Conservation (phyloP, 2,113 vertebrate species). For the Thomomys bottae region DNA sequence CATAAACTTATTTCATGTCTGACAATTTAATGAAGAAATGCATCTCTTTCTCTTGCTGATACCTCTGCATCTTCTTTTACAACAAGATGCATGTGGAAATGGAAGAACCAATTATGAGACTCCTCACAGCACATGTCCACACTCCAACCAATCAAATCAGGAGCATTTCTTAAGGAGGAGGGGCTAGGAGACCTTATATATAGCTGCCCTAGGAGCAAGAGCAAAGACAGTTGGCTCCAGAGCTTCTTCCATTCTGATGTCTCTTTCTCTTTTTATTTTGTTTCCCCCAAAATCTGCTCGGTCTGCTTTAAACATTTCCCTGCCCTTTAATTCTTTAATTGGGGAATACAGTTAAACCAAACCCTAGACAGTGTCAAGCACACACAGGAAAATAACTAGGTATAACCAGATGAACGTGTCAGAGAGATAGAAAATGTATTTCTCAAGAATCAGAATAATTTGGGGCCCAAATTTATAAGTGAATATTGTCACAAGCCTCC, state of each 20-base stretch:
- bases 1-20: fast-evolving
- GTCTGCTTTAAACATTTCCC: no score
- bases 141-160: no score
- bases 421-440: neutral
- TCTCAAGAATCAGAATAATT: neutral
- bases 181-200: no score
- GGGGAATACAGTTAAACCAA: no score
- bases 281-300: neutral
- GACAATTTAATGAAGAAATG: neutral
- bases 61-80: neutral
- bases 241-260: no score
- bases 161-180: no score
- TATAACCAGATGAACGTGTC: neutral
- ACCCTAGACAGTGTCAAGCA: no score
- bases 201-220: no score
- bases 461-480: slow-evolving; percentile 4
- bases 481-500: neutral
- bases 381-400: neutral
- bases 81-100: neutral
- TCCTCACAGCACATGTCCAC: no score
- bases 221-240: no score
- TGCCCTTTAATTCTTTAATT: no score
- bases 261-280: neutral
- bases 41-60: neutral
- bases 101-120: no score